phyloP scores from a whole-genome alignment of 2,888 invertebrate genomes.

The Acleris laterana region DNA sequence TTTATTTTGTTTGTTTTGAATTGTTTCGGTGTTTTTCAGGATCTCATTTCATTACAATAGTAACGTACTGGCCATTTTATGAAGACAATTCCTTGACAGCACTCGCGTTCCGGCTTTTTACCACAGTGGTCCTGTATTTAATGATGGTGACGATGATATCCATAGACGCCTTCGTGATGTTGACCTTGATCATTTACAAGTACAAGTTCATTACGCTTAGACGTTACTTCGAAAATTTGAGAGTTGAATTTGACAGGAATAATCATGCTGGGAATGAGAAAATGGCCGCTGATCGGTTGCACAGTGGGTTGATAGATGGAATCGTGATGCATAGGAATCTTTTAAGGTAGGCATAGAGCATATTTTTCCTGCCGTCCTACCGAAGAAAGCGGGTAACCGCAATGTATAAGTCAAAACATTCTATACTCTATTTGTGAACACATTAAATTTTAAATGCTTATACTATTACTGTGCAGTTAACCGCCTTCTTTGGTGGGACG shows the following conservation, averaged over 20 bases:
- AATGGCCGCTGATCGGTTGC: constrained; percentile 55
- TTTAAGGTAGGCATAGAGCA: constrained; percentile 52
- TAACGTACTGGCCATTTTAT: constrained; percentile 69
- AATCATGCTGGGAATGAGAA: constrained; percentile 46
- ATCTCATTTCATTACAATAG: constrained; percentile 67
- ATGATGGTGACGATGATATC: constrained; percentile 70
- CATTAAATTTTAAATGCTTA: too few relatives aligned
- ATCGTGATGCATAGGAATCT: constrained; percentile 70
- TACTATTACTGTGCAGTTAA: too few relatives aligned
- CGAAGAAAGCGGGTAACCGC: too few relatives aligned
- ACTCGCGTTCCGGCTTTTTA: constrained; percentile 52
- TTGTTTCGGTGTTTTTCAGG: constrained; percentile 51
- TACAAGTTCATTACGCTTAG: constrained; percentile 73
- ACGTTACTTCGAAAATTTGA: constrained; percentile 64
- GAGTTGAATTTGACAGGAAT: constrained; percentile 53
- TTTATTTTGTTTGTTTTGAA: too few relatives aligned
- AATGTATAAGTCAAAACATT: too few relatives aligned
- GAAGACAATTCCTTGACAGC: constrained; percentile 61
- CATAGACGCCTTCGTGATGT: constrained; percentile 63
- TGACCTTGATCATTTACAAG: constrained; percentile 68
- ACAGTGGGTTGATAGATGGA: constrained; percentile 63
- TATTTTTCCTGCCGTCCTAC: too few relatives aligned
- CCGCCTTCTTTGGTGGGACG: too few relatives aligned
- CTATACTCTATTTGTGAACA: too few relatives aligned
- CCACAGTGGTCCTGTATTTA: constrained; percentile 54